Percentiles rank a stretch among this genome's conserved stretches.
phyloP scores from a whole-genome alignment of 2,113 vertebrate species.

The Cepphus grylle region DNA sequence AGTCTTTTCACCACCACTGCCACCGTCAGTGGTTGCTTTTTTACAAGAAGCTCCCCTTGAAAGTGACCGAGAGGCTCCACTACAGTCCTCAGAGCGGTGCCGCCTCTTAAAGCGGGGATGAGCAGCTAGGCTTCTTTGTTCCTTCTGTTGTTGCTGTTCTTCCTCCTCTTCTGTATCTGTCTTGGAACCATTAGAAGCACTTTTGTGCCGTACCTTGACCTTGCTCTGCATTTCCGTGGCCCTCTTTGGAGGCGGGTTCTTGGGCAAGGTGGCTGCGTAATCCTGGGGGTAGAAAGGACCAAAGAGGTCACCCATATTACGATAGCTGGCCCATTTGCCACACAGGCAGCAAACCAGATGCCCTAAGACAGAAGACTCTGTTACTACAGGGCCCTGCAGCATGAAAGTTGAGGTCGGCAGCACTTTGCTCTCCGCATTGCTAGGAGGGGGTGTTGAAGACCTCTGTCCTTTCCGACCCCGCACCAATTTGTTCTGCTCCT shows the following conservation, averaged over 20 bases:
- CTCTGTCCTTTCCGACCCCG: slow-evolving; percentile 77
- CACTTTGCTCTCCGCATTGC: slow-evolving; percentile 82
- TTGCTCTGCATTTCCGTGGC: slow-evolving; percentile 76
- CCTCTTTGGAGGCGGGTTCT: slow-evolving; percentile 89
- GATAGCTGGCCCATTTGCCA: slow-evolving; percentile 98
- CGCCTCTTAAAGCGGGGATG: slow-evolving; percentile 95
- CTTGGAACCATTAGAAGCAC: slow-evolving; percentile 77
- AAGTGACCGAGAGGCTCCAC: slow-evolving; percentile 85
- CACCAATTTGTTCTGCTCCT: slow-evolving; percentile 83
- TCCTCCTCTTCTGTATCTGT: slow-evolving; percentile 78
- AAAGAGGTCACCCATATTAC: slow-evolving; percentile 96
- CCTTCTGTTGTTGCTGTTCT: slow-evolving; percentile 78
- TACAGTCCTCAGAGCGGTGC: slow-evolving; percentile 92
- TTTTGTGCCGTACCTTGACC: slow-evolving; percentile 83
- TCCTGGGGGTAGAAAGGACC: slow-evolving; percentile 97
- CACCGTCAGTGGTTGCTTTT: slow-evolving; percentile 80
- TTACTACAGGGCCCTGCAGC: slow-evolving; percentile 89
- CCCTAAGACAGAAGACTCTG: slow-evolving; percentile 87
- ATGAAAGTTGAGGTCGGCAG: slow-evolving; percentile 90
- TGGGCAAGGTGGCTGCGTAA: slow-evolving; percentile 90
- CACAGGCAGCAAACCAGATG: slow-evolving; percentile 95
- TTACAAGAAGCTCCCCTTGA: slow-evolving; percentile 87
- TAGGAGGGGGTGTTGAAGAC: slow-evolving; percentile 77
- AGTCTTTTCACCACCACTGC: slow-evolving; percentile 74
- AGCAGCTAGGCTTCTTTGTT: slow-evolving; percentile 88